Evolutionary conservation across 2,888 invertebrate genomes (phyloP).

Genomic region (Alviniconcha strummeri): DNA sequence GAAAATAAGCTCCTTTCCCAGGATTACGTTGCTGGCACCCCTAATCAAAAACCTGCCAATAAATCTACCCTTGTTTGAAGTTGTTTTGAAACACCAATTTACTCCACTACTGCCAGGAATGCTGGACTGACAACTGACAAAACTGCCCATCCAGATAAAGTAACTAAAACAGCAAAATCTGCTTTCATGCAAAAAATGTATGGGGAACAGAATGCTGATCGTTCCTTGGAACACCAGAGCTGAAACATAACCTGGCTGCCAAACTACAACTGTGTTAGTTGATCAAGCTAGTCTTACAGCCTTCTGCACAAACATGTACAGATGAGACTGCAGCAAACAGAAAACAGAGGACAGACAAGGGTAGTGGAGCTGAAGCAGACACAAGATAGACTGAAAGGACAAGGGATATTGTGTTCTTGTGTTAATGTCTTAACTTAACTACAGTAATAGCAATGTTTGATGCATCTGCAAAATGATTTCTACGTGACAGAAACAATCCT

Average conservation of each 20-base stretch:
- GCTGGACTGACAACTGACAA: neutral
- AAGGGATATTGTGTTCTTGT: neutral
- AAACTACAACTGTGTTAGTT: no score
- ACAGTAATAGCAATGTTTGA: neutral
- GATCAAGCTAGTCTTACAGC: no score
- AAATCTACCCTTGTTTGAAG: no score
- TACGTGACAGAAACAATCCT: constrained; percentile 26
- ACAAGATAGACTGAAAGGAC: constrained; percentile 4
- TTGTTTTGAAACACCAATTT: no score
- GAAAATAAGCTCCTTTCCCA: no score
- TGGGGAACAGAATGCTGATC: no score
- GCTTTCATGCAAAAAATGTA: neutral
- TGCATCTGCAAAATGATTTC: constrained; percentile 28
- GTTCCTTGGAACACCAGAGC: no score
- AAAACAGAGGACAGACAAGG: constrained; percentile 3
- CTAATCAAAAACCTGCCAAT: no score
- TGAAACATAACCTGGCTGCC: no score
- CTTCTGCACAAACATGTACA: no score
- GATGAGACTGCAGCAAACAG: constrained; percentile 8
- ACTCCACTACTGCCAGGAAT: neutral
- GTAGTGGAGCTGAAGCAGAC: constrained; percentile 4
- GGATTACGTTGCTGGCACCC: no score
- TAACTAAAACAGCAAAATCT: neutral
- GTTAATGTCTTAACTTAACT: constrained; percentile 10
- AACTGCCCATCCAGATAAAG: neutral